Evolutionary conservation across 1,140 invertebrate species (phyloP), one percentile per base, ranked within the genome.

Genomic region (Sycophila sp.): DNA sequence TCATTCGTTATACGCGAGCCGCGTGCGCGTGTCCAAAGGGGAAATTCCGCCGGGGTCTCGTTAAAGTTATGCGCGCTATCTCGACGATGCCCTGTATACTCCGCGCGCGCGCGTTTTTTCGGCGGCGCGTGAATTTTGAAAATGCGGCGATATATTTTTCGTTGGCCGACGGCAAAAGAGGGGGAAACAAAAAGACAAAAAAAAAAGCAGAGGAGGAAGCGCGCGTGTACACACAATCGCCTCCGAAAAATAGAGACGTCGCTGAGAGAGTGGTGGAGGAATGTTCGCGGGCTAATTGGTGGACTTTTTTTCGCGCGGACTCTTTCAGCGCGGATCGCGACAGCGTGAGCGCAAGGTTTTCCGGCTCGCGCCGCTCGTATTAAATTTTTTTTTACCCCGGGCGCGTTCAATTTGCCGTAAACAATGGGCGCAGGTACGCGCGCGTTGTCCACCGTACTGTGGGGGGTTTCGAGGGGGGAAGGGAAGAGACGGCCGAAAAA

Each of bases 341-440:
- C n/a, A n/a, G n/a, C n/a, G n/a, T n/a, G n/a, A n/a, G n/a, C n/a
- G 47, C 66, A 69, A 69, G 66, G 65, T 56, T 60, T 68, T 49
- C 34, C 42, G 60, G 60, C 51, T 58, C 73, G 60, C 73, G 56
- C 56, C 30, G 63, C 69, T 73, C 71, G 73, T 76, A 77, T 78
- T 75, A 76, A 73, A 74, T 76, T 66, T 56, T 58, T 58, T 56
- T 19, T 28, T 36, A 4, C 32, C 71, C 74, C 71, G 64, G 49
- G 56, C 76, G 67, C 47, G 75, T 73, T 76, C 70, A 74, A 78
- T 78, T 77, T 74, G 65, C 69, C 45, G 65, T 71, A 59, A 73
- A 76, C 71, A 75, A 72, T 67, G 67, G 10, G 47, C 63, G n/a
- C 49, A 65, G n/a, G n/a, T n/a, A 59, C 71, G 71, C 73, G 71